These are phyloP conservation scores for Antheraea mylitta DNA, from an alignment of 1,140 invertebrate species.

Conservation along the genomic window DNA sequence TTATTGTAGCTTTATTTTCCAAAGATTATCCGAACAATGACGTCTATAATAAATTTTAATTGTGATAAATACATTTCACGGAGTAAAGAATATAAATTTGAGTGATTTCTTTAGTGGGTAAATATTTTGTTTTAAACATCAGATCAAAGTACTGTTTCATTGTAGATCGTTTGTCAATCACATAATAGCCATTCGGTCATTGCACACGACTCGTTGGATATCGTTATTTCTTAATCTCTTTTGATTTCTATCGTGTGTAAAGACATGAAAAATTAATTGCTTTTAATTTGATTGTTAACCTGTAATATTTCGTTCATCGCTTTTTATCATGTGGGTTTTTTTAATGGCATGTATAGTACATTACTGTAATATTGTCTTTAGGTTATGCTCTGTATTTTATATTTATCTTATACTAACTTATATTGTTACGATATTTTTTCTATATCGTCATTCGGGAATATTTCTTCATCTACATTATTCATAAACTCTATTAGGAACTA, in stretches of 20 bases:
- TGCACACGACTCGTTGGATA: neutral
- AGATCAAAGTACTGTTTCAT: too few species aligned
- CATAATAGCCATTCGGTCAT: neutral
- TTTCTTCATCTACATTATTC: neutral
- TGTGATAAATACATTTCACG: too few species aligned
- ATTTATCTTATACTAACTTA: neutral
- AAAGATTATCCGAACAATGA: too few species aligned
- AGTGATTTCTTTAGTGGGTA: too few species aligned
- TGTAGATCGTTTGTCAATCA: neutral
- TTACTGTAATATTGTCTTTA: conserved; percentile 25
- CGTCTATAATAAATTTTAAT: too few species aligned
- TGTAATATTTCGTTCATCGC: conserved; percentile 41
- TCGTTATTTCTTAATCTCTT: neutral
- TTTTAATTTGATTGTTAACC: conserved; percentile 1
- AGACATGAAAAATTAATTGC: neutral
- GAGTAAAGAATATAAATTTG: too few species aligned
- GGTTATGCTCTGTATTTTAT: conserved; percentile 45
- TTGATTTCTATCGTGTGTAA: neutral
- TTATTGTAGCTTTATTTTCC: too few species aligned
- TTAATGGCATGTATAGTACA: conserved; percentile 69
- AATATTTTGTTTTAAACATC: too few species aligned
- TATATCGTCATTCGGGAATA: neutral
- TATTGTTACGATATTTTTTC: neutral
- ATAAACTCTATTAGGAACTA: neutral
- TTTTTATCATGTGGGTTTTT: conserved; percentile 76